Evolutionary conservation across 2,113 vertebrate species (phyloP).

Genomic region (Nettapus auritus): DNA sequence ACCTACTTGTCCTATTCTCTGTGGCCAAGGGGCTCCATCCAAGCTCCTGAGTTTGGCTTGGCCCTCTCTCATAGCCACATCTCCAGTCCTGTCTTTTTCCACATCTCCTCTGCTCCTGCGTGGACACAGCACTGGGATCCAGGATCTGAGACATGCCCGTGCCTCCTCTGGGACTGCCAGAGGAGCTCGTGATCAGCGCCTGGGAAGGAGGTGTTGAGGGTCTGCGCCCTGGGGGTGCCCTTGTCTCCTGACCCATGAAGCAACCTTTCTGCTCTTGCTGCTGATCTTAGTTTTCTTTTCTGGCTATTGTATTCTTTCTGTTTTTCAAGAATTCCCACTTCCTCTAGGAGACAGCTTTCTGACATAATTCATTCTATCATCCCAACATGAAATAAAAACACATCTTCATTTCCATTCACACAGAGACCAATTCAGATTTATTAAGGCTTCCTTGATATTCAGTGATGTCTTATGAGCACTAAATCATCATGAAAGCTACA

Average conservation of each 20-base stretch:
- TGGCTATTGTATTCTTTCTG: not conserved
- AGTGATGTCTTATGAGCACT: constrained; percentile 48
- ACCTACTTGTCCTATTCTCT: no score
- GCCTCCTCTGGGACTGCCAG: not conserved
- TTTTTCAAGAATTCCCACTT: constrained; percentile 50
- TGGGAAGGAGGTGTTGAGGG: not conserved
- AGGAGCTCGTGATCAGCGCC: rapidly evolving
- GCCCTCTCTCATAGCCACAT: not conserved
- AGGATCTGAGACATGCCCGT: not conserved
- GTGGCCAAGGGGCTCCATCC: not conserved
- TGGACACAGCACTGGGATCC: not conserved
- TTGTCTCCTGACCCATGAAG: not conserved
- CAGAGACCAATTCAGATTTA: constrained; percentile 72
- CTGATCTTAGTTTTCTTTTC: not conserved
- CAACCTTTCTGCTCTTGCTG: not conserved
- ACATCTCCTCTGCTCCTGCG: not conserved
- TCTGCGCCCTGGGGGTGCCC: not conserved
- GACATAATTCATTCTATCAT: constrained; percentile 58
- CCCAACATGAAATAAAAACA: constrained; percentile 58
- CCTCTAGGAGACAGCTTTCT: constrained; percentile 42
- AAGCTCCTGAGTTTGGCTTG: not conserved
- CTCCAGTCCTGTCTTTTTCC: not conserved
- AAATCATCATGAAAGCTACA: constrained; percentile 53
- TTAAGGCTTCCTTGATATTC: constrained; percentile 66
- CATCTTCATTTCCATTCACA: constrained; percentile 68